These are phyloP conservation scores for Aleiodes leptofemur DNA, from an alignment of 2,888 invertebrate species.

Conservation along the genomic window DNA sequence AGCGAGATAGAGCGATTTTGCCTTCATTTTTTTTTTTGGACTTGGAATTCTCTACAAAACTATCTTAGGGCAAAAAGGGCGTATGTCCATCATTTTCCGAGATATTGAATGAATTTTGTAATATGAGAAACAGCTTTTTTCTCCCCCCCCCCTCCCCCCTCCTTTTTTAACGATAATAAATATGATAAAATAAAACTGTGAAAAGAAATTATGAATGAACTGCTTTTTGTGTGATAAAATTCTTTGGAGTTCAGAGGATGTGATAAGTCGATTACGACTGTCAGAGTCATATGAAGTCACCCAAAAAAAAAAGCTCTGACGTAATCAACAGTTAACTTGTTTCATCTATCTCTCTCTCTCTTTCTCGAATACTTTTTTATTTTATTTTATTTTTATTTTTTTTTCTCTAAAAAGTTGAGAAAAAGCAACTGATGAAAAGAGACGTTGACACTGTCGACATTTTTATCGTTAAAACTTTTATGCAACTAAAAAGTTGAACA, in stretches of 20 bases:
- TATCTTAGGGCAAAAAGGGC: no score
- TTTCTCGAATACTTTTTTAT: neutral
- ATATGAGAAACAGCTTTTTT: no score
- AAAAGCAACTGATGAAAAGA: neutral
- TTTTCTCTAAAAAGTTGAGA: neutral
- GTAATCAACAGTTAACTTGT: constrained; percentile 15
- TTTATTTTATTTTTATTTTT: neutral
- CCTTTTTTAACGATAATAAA: neutral
- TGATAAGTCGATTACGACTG: constrained; percentile 12
- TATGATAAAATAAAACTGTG: neutral
- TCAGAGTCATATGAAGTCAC: neutral
- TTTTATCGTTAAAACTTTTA: no score
- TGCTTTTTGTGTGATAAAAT: constrained; percentile 4
- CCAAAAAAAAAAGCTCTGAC: neutral
- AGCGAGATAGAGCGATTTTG: no score
- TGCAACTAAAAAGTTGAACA: no score
- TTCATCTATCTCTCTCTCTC: neutral
- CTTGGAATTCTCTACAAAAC: no score
- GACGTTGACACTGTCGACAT: neutral
- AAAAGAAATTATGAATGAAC: neutral
- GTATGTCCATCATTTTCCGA: no score
- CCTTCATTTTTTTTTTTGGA: no score
- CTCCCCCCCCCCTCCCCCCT: no score
- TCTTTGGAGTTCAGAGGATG: neutral
- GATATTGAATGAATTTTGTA: no score